Percentiles rank a stretch among this genome's conserved stretches.
These are phyloP conservation scores for Leptobrachium leishanense DNA, from an alignment of 2,113 vertebrate species.

Conservation along the genomic window DNA sequence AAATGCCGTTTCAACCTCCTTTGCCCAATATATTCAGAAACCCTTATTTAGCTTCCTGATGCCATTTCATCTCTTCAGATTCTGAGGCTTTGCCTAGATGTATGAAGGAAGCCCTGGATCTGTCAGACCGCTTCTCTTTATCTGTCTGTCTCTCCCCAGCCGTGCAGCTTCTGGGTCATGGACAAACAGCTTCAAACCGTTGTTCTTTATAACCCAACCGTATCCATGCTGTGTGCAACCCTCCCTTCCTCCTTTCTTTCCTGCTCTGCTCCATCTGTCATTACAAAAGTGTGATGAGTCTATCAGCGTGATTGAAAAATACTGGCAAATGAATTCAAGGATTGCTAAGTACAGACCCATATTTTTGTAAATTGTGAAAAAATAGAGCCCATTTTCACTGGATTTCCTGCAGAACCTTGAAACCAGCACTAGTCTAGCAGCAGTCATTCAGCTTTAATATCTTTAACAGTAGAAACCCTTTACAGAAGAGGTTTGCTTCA, in stretches of 20 bases:
- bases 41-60: constrained; percentile 18
- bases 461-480: no score
- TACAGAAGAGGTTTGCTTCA: no score
- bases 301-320: neutral
- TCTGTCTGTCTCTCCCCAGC: constrained; percentile 32
- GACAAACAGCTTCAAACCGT: constrained; percentile 29
- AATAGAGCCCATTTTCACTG: no score
- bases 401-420: no score
- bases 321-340: neutral
- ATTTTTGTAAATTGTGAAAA: no score
- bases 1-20: constrained; percentile 7
- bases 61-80: constrained; percentile 35
- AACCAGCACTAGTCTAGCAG: no score
- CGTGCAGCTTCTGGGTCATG: constrained; percentile 18
- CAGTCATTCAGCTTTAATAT: no score
- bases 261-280: neutral
- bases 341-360: neutral
- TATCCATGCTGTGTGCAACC: constrained; percentile 15
- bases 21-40: constrained; percentile 29
- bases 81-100: constrained; percentile 11
- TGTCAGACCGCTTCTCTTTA: constrained; percentile 42
- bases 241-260: neutral
- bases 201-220: constrained; percentile 15
- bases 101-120: constrained; percentile 20
- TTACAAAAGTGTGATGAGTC: neutral